These are phyloP conservation scores for Agelaius tricolor DNA, from an alignment of 2,113 vertebrate genomes.

Conservation along the genomic window DNA sequence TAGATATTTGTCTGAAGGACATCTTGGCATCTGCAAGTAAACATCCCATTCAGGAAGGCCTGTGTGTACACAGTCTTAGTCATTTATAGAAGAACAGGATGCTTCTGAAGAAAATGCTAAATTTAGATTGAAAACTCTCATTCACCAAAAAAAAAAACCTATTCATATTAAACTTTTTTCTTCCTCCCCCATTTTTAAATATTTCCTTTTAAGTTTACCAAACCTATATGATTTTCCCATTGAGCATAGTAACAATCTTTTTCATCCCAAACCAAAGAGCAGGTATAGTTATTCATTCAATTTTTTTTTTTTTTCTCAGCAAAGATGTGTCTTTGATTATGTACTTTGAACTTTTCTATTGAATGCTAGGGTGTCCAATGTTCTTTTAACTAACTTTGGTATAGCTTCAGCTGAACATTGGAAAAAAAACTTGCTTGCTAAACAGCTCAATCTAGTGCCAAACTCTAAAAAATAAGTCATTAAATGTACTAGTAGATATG, in stretches of 20 bases:
- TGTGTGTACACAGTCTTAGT: slow-evolving; percentile 8
- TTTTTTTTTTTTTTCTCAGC: background rate
- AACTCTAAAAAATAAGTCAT: background rate
- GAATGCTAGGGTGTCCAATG: background rate
- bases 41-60: slow-evolving; percentile 15
- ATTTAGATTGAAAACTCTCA: slow-evolving; percentile 6
- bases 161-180: background rate
- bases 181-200: background rate
- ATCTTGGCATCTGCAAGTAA: slow-evolving; percentile 51
- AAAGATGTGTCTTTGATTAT: background rate
- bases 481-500: background rate
- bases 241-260: background rate
- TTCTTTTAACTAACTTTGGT: background rate
- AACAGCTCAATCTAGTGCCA: background rate
- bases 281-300: background rate
- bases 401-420: background rate
- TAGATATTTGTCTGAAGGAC: slow-evolving; percentile 37
- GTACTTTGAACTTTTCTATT: background rate
- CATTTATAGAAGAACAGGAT: slow-evolving; percentile 24
- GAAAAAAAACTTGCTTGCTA: background rate
- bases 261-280: background rate
- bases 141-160: background rate
- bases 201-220: background rate
- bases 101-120: slow-evolving; percentile 27
- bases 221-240: background rate